Base-by-base conservation (phyloP, 2,888 invertebrate genomes). In the Trichogramma dendrolimi region DNA sequence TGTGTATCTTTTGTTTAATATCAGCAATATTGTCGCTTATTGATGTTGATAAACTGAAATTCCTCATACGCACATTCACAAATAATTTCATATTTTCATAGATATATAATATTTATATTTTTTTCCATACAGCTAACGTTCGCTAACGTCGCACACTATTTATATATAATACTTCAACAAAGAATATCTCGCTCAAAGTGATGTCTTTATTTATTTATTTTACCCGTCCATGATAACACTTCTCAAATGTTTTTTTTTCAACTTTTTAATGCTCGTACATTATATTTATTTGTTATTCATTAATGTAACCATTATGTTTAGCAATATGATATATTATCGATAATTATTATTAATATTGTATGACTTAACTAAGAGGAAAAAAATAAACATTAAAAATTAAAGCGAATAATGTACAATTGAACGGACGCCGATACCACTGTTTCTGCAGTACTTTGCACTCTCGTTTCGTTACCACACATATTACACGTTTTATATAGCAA, bases 151-250 rank as follows among this genome's bases (percentile, higher is more conserved):
- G 52, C 56, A 59, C 54, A 56, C 56, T 61, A 65, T 53, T 57
- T 57, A 59, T 67, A 65, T 68, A 69, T 75, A 74, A 74, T 74
- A 74, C 73, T 74, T 74, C 60, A 71, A 73, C 69, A 70, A 71
- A 73, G 68, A 69, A 67, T 69, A 69, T 67, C 60, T 70, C 63
- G 65, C 55, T 56, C 42, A 60, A 61, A 55, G 55, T 53, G 49
- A 39, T 48, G 48, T 27, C 27, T 27, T 27, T 27, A 27, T 27
- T 27, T n/a, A n/a, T 54, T 40, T 55, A 58, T 59, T 57, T 55
- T 44, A 57, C 62, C 65, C 58, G 47, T 55, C 53, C 44, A 50
- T 63, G 49, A 27, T 27, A 27, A 27, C 27, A 27, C 27, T 27
- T 27, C 3, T 27, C 27, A 27, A 27, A 27, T 27, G 27, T 27